Evolutionary conservation across 1,140 invertebrate genomes (phyloP).

Genomic region (Sweltsa coloradensis): DNA sequence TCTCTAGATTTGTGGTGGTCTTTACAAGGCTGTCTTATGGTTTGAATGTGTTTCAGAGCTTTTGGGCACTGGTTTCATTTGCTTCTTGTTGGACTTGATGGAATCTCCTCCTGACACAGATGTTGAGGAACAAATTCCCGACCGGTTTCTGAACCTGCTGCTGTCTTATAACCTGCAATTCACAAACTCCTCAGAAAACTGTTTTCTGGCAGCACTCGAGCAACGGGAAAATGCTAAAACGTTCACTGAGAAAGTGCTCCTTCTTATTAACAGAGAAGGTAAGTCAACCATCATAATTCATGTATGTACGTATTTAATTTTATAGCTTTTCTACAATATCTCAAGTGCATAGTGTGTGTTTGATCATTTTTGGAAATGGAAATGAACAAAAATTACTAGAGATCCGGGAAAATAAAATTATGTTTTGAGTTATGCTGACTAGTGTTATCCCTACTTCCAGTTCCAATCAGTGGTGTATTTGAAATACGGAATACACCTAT

Average conservation of each 20-base stretch:
- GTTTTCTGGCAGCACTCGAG: slow-evolving; percentile 61
- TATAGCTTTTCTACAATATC: too few species aligned
- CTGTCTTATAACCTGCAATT: slow-evolving; percentile 85
- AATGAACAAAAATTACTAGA: too few species aligned
- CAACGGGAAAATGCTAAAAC: slow-evolving; percentile 59
- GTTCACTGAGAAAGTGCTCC: slow-evolving; percentile 79
- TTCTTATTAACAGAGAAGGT: slow-evolving; percentile 84
- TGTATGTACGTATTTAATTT: too few species aligned
- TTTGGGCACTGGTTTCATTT: slow-evolving; percentile 64
- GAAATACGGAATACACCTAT: too few species aligned
- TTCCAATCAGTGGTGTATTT: too few species aligned
- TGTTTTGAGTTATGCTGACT: too few species aligned
- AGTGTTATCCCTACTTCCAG: too few species aligned
- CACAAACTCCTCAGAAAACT: slow-evolving; percentile 45
- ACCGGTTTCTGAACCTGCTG: slow-evolving; percentile 69
- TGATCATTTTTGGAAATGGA: too few species aligned
- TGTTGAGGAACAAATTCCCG: slow-evolving; percentile 64
- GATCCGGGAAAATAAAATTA: too few species aligned
- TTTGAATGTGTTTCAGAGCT: slow-evolving; percentile 60
- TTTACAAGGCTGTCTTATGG: too few species aligned
- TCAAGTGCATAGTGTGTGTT: too few species aligned
- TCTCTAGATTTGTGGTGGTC: too few species aligned
- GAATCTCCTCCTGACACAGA: slow-evolving; percentile 65
- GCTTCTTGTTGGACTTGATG: slow-evolving; percentile 65
- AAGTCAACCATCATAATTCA: slow-evolving; percentile 19